Evolutionary conservation across 1,140 invertebrate species (phyloP).

Genomic region (Drosophila ercepeae): DNA sequence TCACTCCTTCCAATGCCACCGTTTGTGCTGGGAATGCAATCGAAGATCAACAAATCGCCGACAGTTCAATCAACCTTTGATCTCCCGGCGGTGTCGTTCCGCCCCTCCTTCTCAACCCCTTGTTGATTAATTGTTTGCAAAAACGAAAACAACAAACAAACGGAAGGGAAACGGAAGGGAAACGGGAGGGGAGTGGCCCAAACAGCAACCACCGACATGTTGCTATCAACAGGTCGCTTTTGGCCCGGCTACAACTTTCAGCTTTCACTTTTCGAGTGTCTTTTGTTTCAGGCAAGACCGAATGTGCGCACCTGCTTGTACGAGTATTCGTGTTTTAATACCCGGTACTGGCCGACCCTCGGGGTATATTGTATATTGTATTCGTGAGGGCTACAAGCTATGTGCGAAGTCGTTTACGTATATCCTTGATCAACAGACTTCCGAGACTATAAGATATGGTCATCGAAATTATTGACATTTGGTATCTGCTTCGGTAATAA

Average conservation of each 20-base stretch:
- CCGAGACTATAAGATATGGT: no score
- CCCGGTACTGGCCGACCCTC: not conserved
- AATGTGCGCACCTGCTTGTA: slow-evolving; percentile 36
- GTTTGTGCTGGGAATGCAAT: slow-evolving; percentile 24
- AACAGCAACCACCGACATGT: slow-evolving; percentile 42
- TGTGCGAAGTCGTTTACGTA: no score
- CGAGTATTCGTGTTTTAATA: slow-evolving; percentile 4
- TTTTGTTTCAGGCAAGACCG: slow-evolving; percentile 66
- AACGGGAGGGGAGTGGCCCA: slow-evolving; percentile 10
- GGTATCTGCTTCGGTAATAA: no score
- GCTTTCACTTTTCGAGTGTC: slow-evolving; percentile 68
- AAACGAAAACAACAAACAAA: slow-evolving; percentile 12
- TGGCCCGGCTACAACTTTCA: slow-evolving; percentile 72
- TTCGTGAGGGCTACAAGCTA: no score
- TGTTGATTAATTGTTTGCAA: slow-evolving; percentile 33
- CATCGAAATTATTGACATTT: no score
- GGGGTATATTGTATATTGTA: not conserved
- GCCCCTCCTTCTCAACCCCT: not conserved
- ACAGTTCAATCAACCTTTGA: slow-evolving; percentile 54
- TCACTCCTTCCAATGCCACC: not conserved
- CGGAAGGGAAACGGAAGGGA: slow-evolving; percentile 26
- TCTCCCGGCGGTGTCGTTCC: slow-evolving; percentile 19
- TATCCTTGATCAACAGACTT: no score
- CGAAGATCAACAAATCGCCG: slow-evolving; percentile 42
- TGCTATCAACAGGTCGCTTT: slow-evolving; percentile 68